Evolutionary conservation across 2,888 invertebrate species (phyloP).

Genomic region (Nesidiocoris tenuis): DNA sequence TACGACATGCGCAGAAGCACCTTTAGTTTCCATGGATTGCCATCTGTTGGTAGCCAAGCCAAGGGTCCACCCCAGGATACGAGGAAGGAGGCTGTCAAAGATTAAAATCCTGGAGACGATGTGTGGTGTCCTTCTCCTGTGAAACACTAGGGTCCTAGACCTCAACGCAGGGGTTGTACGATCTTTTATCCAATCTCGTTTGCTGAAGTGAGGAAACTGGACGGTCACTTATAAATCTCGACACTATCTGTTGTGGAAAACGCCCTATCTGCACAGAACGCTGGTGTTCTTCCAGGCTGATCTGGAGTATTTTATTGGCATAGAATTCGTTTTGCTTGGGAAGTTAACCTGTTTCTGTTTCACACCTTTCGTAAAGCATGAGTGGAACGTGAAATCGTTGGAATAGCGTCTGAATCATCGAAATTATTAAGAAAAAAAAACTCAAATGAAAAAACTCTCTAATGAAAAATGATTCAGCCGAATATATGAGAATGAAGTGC

Average conservation of each 20-base stretch:
- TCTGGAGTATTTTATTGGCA: not conserved
- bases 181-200: slow-evolving; percentile 30
- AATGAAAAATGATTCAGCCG: too few species aligned
- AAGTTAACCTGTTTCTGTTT: not conserved
- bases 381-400: too few species aligned
- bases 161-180: slow-evolving; percentile 3
- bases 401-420: too few species aligned
- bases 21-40: too few species aligned
- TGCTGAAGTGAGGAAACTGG: slow-evolving; percentile 22
- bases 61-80: too few species aligned
- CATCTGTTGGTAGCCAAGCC: too few species aligned
- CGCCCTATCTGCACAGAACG: not conserved
- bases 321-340: not conserved
- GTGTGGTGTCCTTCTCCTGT: not conserved
- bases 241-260: slow-evolving; percentile 29
- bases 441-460: too few species aligned
- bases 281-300: not conserved
- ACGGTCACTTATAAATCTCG: slow-evolving; percentile 38
- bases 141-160: not conserved
- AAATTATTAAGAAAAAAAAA: too few species aligned
- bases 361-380: not conserved
- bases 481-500: too few species aligned
- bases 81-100: too few species aligned
- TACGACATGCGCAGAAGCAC: too few species aligned
- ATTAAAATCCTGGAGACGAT: not conserved